Base-by-base conservation (phyloP, 2,888 invertebrate genomes). In the Drosophila seclusa region DNA sequence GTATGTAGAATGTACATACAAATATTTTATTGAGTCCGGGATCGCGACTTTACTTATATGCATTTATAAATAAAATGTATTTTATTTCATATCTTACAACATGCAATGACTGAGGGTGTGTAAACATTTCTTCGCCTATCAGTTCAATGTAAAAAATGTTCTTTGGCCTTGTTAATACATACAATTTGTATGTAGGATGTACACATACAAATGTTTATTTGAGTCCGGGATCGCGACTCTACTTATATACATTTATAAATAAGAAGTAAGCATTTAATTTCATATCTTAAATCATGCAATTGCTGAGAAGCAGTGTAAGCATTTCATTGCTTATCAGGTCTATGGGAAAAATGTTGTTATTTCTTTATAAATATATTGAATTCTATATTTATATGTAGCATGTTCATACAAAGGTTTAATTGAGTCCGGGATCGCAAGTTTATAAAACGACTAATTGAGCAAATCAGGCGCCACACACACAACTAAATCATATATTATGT, bases 341-440 rank as follows among this genome's bases (percentile, higher is more conserved):
- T 45, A 24, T 8, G 16, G 16, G 24, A 24, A 45, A 45, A 24
- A 16, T 24, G 7, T 45, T 24, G 0, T 10, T 21, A 8, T 45
- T 24, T 45, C 45, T 24, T 45, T 16, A 8, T 24, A 45, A 45
- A 16, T 45, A 16, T 24, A 24, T 45, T 45, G 24, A 45, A 45
- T 45, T 24, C 16, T 42, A 42, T 2, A 42, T 42, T 42, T 42
- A 11, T 42, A 11, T 21, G 21, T 21, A 21, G 42, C 11, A 42
- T 42, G 21, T 11, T 11, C 42, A 42, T 42, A 21, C 5, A 42
- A 21, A 11, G 11, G 38, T 40, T 32, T 58, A 68, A 57, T 64
- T 73, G 82, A 89, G 83, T 84, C 84, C 84, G 84, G 89, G 85
- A 76, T 89, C 87, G 80, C 69, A 50, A 83, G 70, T 76, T 70